Evolutionary conservation across 2,113 vertebrate genomes (phyloP), one percentile per base, ranked within the genome.

Genomic region (Ictidomys tridecemlineatus): DNA sequence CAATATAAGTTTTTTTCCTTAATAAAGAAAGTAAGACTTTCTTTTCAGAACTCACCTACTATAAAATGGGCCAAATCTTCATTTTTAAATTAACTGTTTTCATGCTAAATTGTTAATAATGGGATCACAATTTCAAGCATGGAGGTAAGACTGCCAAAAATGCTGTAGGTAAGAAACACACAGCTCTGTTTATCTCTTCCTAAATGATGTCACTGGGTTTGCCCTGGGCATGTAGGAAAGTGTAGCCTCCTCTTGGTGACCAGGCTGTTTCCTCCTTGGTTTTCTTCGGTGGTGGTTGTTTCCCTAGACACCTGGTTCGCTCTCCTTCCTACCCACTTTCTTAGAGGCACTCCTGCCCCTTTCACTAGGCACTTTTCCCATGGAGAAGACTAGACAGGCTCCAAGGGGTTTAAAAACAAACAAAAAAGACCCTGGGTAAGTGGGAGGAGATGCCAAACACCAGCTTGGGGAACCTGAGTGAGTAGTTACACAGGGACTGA

Each of bases 11-110:
- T 70, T 70, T 53, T 56, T 28, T 42, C 4, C 28, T 77, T 92
- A 76, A 53, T 39, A 48, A 88, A 78, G 14, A 32, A 92, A 74
- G 22, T 45, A n/a, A 7, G 12, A 32, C 45, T 34, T 89, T 34
- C 74, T 92, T 84, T 95, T 70, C 84, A 84, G 18, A 89, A 87
- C 8, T 93, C 22, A 79, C 17, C 58, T 77, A 32, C 24, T 85
- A 42, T 45, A 72, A 61, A 82, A 73, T 28, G 11, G 28, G 32
- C 4, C 8, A 77, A 42, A 69, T 56, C 56, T 42, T 34, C 22
- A 61, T 61, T 77, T 45, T 94, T 63, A 90, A 37, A 83, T 32
- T 14, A 51, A 65, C 48, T 84, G 39, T 92, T 95, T 91, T 76
- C 28, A 58, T 69, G 72, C 56, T 91, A 79, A 89, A n/a, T 93